Conservation (phyloP, 2,797 vertebrate genomes). For the Falco berigora region DNA sequence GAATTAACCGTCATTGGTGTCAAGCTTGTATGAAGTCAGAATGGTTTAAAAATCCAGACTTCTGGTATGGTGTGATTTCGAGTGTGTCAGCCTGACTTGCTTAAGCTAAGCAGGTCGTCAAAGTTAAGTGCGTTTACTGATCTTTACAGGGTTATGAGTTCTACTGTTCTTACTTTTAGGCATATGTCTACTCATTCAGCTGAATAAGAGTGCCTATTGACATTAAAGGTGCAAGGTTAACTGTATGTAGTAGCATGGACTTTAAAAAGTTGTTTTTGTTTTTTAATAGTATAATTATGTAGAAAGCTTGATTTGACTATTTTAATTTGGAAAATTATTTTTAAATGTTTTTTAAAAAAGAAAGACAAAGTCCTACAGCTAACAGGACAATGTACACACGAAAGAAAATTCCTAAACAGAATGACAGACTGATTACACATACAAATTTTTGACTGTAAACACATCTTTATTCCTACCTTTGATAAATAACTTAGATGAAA, state of each 20-base stretch:
- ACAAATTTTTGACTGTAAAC: neutral
- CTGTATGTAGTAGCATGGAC: neutral
- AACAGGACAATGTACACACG: neutral
- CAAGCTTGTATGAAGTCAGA: neutral
- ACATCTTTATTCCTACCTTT: neutral
- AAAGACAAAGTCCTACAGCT: neutral
- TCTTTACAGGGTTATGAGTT: neutral
- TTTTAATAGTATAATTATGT: neutral
- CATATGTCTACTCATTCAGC: neutral
- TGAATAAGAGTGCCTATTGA: neutral
- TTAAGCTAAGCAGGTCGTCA: neutral
- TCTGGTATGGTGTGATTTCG: neutral
- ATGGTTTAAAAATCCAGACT: neutral
- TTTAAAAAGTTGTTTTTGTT: neutral
- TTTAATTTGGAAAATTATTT: neutral
- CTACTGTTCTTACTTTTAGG: neutral
- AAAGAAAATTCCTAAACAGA: neutral
- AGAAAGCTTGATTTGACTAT: neutral
- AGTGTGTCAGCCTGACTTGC: neutral
- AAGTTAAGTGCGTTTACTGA: neutral
- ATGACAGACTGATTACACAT: neutral
- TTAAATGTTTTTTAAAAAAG: neutral
- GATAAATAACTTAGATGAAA: neutral
- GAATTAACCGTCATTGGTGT: neutral
- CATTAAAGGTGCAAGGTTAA: neutral